These are phyloP conservation scores for Drosophila fulvimacula DNA, from an alignment of 2,888 invertebrate genomes.

Conservation along the genomic window DNA sequence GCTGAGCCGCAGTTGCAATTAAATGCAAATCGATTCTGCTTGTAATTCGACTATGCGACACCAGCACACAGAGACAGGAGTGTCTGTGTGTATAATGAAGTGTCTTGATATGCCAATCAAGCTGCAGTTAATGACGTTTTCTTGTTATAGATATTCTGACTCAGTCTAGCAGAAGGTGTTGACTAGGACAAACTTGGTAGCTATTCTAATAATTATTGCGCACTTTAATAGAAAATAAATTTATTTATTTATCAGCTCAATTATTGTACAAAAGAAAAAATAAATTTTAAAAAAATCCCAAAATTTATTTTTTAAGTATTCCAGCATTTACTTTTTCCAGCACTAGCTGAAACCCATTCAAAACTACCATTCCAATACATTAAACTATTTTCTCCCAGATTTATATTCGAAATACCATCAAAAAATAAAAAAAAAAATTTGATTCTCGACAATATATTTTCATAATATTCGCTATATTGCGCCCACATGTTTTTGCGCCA, in stretches of 20 bases:
- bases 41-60: slow-evolving; percentile 44
- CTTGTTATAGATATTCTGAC: slow-evolving; percentile 15
- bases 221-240: background rate
- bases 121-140: slow-evolving; percentile 51
- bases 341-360: background rate
- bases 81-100: slow-evolving; percentile 14
- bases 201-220: background rate
- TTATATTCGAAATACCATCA: background rate
- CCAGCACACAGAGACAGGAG: slow-evolving; percentile 41
- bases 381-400: background rate
- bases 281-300: background rate
- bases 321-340: background rate
- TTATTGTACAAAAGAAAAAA: too few relatives aligned
- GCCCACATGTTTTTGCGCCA: slow-evolving; percentile 34
- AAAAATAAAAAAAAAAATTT: slow-evolving; percentile 39
- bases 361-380: background rate
- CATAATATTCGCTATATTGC: slow-evolving; percentile 51
- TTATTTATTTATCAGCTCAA: background rate
- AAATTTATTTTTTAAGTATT: background rate
- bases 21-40: slow-evolving; percentile 77
- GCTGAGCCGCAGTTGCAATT: slow-evolving; percentile 73
- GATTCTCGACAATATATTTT: slow-evolving; percentile 69
- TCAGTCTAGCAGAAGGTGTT: background rate
- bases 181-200: background rate
- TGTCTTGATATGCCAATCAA: slow-evolving; percentile 11